These are phyloP conservation scores for Lycocerus yunnanus DNA, from an alignment of 2,888 invertebrate genomes.

Conservation along the genomic window DNA sequence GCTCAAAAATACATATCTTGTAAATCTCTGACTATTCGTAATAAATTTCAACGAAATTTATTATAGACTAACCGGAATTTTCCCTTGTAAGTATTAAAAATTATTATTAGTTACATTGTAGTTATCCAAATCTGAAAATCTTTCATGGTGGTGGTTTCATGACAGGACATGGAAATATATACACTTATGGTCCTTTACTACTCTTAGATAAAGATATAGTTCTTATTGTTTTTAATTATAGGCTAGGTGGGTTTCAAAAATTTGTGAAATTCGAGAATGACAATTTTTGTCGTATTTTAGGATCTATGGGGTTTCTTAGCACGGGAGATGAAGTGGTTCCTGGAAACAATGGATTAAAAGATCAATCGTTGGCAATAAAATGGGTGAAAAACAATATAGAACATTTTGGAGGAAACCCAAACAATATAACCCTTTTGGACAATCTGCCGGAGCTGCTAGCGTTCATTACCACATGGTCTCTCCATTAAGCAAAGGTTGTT, in stretches of 20 bases:
- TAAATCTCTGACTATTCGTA: too few species aligned
- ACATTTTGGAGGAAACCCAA: conserved; percentile 4
- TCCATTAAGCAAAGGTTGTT: too few species aligned
- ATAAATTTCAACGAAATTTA: too few species aligned
- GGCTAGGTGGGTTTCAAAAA: conserved; percentile 59
- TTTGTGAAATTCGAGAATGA: too few species aligned
- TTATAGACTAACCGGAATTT: too few species aligned
- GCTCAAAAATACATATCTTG: too few species aligned
- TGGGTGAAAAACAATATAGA: conserved; percentile 4
- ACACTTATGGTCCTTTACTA: conserved; percentile 71
- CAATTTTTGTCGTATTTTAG: too few species aligned
- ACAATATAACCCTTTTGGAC: background rate
- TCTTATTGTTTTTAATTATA: conserved; percentile 71
- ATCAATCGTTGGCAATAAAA: background rate
- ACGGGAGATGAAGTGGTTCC: conserved; percentile 3
- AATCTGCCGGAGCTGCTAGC: background rate
- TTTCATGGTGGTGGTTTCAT: conserved; percentile 76
- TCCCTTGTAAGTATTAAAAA: too few species aligned
- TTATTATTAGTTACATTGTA: conserved; percentile 25
- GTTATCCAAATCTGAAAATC: conserved; percentile 33
- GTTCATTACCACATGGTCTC: background rate
- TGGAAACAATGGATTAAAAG: conserved; percentile 10
- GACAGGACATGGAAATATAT: conserved; percentile 69
- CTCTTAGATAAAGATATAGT: conserved; percentile 71
- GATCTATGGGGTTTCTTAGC: background rate